A percentile compares a stretch with the other conserved stretches of the same genome.
These are phyloP conservation scores for Drosophila borealis DNA, from an alignment of 2,888 invertebrate genomes.

Conservation along the genomic window DNA sequence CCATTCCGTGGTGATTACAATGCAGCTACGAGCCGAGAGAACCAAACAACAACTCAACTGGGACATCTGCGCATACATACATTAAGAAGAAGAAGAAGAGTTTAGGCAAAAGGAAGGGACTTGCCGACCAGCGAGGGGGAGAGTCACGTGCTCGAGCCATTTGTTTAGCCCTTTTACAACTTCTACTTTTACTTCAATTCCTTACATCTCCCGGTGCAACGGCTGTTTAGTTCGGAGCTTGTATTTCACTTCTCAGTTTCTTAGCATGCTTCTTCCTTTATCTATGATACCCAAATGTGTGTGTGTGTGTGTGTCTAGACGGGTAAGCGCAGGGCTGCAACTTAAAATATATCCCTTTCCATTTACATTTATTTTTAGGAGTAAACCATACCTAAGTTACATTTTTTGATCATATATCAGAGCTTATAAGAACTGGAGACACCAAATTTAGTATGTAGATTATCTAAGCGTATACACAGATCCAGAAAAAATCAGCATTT, in stretches of 20 bases:
- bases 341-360: too few relatives aligned
- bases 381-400: too few relatives aligned
- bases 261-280: constrained; percentile 3
- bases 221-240: constrained; percentile 27
- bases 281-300: too few relatives aligned
- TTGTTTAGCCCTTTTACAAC: constrained; percentile 63
- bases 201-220: constrained; percentile 10
- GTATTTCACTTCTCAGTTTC: constrained; percentile 40
- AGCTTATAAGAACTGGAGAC: too few relatives aligned
- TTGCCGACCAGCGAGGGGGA: neutral
- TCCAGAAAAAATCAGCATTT: too few relatives aligned
- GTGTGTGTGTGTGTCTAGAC: too few relatives aligned
- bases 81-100: neutral
- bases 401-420: too few relatives aligned
- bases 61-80: constrained; percentile 15
- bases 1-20: constrained; percentile 52
- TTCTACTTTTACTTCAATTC: constrained; percentile 28
- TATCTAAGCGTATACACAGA: too few relatives aligned
- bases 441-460: too few relatives aligned
- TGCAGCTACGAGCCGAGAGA: constrained; percentile 29
- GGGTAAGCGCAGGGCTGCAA: too few relatives aligned
- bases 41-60: constrained; percentile 36
- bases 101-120: neutral
- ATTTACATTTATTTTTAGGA: too few relatives aligned
- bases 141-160: constrained; percentile 66